phyloP scores from a whole-genome alignment of 2,113 vertebrate species.

The Heptranchias perlo region DNA sequence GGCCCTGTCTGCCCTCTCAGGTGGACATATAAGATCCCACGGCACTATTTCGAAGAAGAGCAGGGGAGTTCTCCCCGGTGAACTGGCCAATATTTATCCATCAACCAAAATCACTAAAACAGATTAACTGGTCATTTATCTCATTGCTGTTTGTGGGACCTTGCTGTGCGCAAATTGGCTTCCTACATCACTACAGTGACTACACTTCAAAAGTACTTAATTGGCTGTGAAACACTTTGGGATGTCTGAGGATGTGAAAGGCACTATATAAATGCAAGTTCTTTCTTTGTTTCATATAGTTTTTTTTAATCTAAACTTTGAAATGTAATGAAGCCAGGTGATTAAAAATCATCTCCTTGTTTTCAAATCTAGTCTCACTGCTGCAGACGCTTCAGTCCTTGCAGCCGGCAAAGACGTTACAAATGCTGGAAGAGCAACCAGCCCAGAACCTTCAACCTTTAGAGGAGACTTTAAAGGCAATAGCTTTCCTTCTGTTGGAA shows the following conservation, averaged over 20 bases:
- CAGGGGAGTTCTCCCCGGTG: background rate
- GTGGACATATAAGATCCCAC: background rate
- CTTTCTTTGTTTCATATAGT: background rate
- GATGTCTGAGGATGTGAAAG: background rate
- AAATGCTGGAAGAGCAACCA: slow-evolving; percentile 61
- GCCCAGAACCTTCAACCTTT: slow-evolving; percentile 64
- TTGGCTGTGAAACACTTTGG: background rate
- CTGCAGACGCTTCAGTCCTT: slow-evolving; percentile 64
- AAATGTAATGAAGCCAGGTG: background rate
- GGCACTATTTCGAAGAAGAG: background rate
- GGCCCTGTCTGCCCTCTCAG: background rate
- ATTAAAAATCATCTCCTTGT: background rate
- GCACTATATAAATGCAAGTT: background rate
- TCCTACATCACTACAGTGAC: background rate
- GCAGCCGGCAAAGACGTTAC: slow-evolving; percentile 56
- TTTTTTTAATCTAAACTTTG: background rate
- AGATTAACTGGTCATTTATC: background rate
- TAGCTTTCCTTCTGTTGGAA: slow-evolving; percentile 75
- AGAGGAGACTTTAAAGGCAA: slow-evolving; percentile 64
- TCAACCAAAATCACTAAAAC: background rate
- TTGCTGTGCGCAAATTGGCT: background rate
- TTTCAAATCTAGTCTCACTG: slow-evolving; percentile 58
- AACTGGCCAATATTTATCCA: background rate
- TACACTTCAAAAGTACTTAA: background rate
- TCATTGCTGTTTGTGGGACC: background rate